Conservation (phyloP, 2,113 vertebrate genomes). For the Apodemus speciosus region DNA sequence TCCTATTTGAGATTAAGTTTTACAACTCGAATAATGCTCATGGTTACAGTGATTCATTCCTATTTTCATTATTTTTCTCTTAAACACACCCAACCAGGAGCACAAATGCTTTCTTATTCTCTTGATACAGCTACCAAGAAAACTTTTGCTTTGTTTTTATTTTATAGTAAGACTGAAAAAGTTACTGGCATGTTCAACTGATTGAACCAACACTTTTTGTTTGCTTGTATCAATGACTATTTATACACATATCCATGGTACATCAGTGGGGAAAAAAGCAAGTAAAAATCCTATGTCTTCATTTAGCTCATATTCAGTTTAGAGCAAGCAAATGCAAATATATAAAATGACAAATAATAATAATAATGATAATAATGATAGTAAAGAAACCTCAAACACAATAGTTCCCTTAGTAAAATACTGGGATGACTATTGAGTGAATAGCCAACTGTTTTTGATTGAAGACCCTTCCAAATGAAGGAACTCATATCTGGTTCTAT, state of each 20-base stretch:
- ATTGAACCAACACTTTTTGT: not conserved
- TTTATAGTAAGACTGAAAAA: not conserved
- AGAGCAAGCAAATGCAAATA: not conserved
- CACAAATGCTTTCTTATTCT: not conserved
- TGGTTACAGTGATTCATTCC: not conserved
- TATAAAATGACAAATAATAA: not conserved
- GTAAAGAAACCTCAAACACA: not conserved
- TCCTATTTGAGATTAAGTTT: conserved; percentile 9
- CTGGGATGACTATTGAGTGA: not conserved
- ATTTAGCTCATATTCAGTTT: not conserved
- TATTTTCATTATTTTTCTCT: conserved; percentile 16
- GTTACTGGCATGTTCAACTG: not conserved
- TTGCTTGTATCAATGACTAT: not conserved
- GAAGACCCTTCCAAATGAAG: not conserved
- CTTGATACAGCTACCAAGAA: not conserved
- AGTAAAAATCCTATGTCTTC: not conserved
- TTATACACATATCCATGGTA: not conserved
- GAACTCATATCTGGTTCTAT: not conserved
- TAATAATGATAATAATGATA: not conserved
- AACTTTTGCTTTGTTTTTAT: conserved; percentile 12
- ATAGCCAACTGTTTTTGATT: not conserved
- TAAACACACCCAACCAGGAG: not conserved
- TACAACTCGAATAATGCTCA: not conserved
- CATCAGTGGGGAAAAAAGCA: not conserved
- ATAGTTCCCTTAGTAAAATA: not conserved